Evolutionary conservation across 2,113 vertebrate species (phyloP).

Genomic region (Anguilla japonica): DNA sequence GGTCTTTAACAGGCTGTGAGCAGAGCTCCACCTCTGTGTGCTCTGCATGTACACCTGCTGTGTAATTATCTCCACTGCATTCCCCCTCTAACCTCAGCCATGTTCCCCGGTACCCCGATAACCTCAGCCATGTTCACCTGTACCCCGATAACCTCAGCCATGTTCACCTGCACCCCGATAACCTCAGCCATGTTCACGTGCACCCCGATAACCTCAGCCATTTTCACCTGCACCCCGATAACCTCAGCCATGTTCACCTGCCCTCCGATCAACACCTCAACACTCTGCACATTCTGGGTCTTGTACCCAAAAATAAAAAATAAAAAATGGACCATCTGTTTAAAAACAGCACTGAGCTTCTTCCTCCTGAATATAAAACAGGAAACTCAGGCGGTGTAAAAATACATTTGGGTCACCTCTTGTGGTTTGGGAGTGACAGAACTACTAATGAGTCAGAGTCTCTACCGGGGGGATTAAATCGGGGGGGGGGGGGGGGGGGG

Average conservation of each 20-base stretch:
- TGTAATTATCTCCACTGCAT: neutral
- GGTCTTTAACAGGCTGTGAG: neutral
- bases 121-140: no score
- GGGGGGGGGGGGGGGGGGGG: neutral
- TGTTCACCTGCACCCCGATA: no score
- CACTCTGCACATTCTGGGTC: no score
- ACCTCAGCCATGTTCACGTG: no score
- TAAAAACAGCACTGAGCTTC: neutral
- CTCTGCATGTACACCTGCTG: neutral
- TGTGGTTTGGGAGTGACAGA: constrained; percentile 6
- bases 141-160: no score
- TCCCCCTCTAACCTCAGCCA: neutral
- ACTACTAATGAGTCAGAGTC: constrained; percentile 25
- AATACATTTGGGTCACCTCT: neutral
- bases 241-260: no score
- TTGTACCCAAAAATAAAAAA: no score
- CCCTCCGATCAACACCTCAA: no score
- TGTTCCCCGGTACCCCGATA: no score
- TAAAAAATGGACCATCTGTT: neutral
- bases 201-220: no score
- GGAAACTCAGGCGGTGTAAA: neutral
- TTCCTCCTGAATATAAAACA: neutral
- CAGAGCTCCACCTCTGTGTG: neutral
- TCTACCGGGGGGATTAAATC: neutral
- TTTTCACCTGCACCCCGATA: no score